Conservation (phyloP, 2,888 invertebrate genomes). For the Gisinianus flammeolus region DNA sequence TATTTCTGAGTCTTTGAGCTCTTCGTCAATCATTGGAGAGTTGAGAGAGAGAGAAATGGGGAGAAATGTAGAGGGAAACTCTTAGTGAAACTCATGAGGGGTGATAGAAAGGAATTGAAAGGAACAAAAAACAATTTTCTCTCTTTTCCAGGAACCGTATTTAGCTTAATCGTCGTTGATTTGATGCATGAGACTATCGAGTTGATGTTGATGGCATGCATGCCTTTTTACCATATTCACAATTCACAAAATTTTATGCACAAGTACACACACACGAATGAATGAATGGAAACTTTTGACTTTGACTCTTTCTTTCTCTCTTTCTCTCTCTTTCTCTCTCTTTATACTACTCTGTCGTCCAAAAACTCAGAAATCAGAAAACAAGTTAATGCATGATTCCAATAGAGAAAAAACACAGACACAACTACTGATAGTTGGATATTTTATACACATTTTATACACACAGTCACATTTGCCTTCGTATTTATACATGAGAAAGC, state of each 20-base stretch:
- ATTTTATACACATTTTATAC: background rate
- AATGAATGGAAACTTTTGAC: background rate
- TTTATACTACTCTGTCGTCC: background rate
- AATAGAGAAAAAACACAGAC: background rate
- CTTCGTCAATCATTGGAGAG: background rate
- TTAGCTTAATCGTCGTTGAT: conserved; percentile 29
- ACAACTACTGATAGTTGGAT: background rate
- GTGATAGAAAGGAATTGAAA: conserved; percentile 11
- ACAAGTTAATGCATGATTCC: background rate
- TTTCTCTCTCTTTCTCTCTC: conserved; percentile 7
- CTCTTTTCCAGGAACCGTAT: conserved; percentile 10
- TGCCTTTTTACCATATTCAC: conserved; percentile 28
- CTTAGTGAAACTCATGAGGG: background rate
- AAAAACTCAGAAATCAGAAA: conserved; percentile 1
- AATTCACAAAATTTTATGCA: conserved; percentile 15
- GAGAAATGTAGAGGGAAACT: background rate
- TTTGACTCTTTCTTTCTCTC: conserved; percentile 5
- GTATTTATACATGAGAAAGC: background rate
- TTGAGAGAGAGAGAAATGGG: background rate
- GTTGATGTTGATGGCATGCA: conserved; percentile 25
- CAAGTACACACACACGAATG: background rate
- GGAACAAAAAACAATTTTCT: conserved; percentile 16
- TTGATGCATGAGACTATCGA: conserved; percentile 19
- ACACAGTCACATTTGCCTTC: background rate
- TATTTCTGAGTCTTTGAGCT: background rate